A percentile compares a stretch with the other conserved stretches of the same genome.
Conservation (phyloP, 2,113 vertebrate genomes). For the Pipa parva region DNA sequence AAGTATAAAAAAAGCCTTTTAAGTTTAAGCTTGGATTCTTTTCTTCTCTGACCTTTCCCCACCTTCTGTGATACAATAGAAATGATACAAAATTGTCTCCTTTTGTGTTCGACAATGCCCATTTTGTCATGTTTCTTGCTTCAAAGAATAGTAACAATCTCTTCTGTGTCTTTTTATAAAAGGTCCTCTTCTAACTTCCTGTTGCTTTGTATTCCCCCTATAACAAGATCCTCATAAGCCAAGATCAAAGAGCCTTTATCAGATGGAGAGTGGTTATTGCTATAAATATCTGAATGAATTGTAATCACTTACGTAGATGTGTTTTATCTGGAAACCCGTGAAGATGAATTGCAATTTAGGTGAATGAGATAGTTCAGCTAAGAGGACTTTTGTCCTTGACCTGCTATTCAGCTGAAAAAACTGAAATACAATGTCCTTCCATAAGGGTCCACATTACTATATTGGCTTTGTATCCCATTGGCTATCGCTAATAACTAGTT, state of each 20-base stretch:
- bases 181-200: conserved; percentile 8
- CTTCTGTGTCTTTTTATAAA: conserved; percentile 14
- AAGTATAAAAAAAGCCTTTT: conserved; percentile 9
- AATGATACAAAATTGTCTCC: background rate
- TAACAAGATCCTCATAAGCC: conserved; percentile 11
- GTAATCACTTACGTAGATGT: conserved; percentile 1
- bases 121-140: conserved; percentile 14
- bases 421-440: background rate
- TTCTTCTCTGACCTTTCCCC: conserved; percentile 14
- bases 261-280: conserved; percentile 17
- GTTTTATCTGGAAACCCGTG: conserved; percentile 6
- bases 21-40: background rate
- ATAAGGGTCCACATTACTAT: background rate
- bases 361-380: conserved; percentile 3
- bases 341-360: conserved; percentile 15
- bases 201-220: conserved; percentile 21
- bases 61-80: background rate
- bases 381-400: background rate
- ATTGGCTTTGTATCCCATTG: background rate
- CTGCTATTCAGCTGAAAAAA: background rate
- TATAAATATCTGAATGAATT: conserved; percentile 12
- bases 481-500: background rate
- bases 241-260: conserved; percentile 29
- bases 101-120: conserved; percentile 16
- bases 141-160: conserved; percentile 11